phyloP scores from a whole-genome alignment of 30 jellyfish, hydroid and myxozoan species.

The Nemopilema nomurai region DNA sequence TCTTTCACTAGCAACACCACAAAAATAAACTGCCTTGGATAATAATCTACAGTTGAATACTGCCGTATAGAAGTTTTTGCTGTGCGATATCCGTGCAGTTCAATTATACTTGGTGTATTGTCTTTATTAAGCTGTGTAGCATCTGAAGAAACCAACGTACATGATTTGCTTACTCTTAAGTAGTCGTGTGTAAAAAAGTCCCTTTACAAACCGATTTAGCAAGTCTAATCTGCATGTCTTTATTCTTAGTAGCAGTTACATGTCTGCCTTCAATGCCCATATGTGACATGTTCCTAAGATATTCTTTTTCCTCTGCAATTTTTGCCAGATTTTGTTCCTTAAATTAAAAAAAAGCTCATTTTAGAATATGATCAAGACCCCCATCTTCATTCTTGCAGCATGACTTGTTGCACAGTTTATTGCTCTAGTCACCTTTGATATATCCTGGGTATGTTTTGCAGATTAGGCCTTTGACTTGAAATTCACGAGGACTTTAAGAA shows the following conservation, averaged over 20 bases:
- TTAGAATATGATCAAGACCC: neutral
- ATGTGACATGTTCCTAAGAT: slow-evolving; percentile 19
- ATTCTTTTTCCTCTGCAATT: slow-evolving; percentile 37
- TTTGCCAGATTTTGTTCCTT: slow-evolving; percentile 44
- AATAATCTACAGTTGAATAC: too few species aligned
- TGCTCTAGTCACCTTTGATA: too few species aligned
- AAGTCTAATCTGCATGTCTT: slow-evolving; percentile 35
- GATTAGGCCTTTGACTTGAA: too few species aligned
- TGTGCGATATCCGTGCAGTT: too few species aligned
- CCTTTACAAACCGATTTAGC: slow-evolving; percentile 25
- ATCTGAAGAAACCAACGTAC: neutral
- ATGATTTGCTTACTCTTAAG: neutral
- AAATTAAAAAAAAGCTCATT: neutral
- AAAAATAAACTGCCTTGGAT: too few species aligned
- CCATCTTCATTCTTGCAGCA: neutral
- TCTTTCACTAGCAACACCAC: too few species aligned
- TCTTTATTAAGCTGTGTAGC: neutral
- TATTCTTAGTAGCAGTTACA: slow-evolving; percentile 26
- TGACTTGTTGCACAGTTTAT: neutral
- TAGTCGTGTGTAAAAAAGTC: neutral
- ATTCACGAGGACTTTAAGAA: too few species aligned
- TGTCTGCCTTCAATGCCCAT: slow-evolving; percentile 26
- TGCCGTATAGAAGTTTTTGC: too few species aligned
- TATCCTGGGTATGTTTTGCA: too few species aligned
- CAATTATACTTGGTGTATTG: neutral